Conservation (phyloP, 2,797 vertebrate species). For the Microcaecilia unicolor region DNA sequence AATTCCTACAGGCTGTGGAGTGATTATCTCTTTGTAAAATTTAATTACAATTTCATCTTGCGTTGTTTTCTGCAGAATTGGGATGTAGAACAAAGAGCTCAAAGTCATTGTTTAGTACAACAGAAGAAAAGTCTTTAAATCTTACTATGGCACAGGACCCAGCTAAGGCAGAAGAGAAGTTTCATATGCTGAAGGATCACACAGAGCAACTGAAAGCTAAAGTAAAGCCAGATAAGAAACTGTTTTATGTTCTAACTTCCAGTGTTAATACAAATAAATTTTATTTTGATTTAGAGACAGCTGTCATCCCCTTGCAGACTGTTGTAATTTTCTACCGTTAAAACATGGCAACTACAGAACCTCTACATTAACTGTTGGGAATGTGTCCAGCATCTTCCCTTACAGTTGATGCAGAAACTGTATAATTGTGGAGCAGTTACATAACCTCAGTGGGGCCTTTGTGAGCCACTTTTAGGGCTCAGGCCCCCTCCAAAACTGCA, state of each 20-base stretch:
- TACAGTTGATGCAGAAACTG: too few species aligned
- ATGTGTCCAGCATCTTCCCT: too few species aligned
- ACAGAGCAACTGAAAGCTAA: conserved; percentile 66
- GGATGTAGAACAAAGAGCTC: background rate
- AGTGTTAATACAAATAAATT: background rate
- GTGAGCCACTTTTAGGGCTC: too few species aligned
- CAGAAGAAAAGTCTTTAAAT: conserved; percentile 4
- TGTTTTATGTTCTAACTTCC: background rate
- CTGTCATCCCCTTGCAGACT: too few species aligned
- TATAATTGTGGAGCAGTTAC: too few species aligned
- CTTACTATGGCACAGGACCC: conserved; percentile 20
- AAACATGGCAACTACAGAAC: too few species aligned
- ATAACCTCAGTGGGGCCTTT: too few species aligned
- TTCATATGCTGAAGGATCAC: conserved; percentile 64
- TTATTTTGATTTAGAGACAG: too few species aligned
- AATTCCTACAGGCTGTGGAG: background rate
- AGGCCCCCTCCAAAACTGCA: too few species aligned
- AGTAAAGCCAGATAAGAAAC: conserved; percentile 48
- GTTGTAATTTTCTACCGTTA: too few species aligned
- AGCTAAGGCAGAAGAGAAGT: conserved; percentile 71
- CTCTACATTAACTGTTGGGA: too few species aligned
- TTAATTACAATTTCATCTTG: background rate
- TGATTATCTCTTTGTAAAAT: background rate
- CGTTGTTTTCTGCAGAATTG: conserved; percentile 15
- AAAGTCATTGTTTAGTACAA: background rate